Conservation (phyloP, 92 coral and sea anemone genomes). For the Plumapathes pennacea region DNA sequence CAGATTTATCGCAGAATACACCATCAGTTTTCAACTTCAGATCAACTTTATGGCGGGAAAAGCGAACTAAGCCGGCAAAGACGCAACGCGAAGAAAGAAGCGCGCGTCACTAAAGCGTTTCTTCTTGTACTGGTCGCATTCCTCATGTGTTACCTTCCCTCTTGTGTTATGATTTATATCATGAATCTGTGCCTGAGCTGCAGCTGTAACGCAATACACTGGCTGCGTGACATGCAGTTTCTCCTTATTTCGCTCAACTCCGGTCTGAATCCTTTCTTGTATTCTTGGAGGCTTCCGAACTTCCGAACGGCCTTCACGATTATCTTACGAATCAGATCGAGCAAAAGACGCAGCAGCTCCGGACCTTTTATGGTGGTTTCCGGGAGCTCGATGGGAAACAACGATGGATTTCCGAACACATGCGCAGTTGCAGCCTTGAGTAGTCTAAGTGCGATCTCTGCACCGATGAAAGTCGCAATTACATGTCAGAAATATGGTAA, state of each 20-base stretch:
- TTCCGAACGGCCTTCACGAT: conserved; percentile 82
- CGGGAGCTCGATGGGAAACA: too few species aligned
- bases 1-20: conserved; percentile 60
- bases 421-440: too few species aligned
- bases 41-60: conserved; percentile 20
- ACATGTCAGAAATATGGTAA: not conserved
- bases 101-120: conserved; percentile 81
- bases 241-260: conserved; percentile 77
- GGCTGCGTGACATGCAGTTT: conserved; percentile 82
- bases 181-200: conserved; percentile 77
- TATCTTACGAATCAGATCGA: too few species aligned
- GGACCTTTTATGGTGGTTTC: too few species aligned
- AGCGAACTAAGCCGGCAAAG: conserved; percentile 54
- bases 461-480: too few species aligned
- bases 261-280: conserved; percentile 84
- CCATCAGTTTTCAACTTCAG: conserved; percentile 55
- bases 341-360: too few species aligned
- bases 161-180: conserved; percentile 79
- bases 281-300: conserved; percentile 84
- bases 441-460: too few species aligned
- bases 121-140: conserved; percentile 56
- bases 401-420: too few species aligned
- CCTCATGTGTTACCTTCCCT: conserved; percentile 70
- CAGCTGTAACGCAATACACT: conserved; percentile 76
- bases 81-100: conserved; percentile 67